Percentiles rank a stretch among this genome's conserved stretches.
Conservation (phyloP, 2,797 vertebrate genomes). For the Pipistrellus pipistrellus region DNA sequence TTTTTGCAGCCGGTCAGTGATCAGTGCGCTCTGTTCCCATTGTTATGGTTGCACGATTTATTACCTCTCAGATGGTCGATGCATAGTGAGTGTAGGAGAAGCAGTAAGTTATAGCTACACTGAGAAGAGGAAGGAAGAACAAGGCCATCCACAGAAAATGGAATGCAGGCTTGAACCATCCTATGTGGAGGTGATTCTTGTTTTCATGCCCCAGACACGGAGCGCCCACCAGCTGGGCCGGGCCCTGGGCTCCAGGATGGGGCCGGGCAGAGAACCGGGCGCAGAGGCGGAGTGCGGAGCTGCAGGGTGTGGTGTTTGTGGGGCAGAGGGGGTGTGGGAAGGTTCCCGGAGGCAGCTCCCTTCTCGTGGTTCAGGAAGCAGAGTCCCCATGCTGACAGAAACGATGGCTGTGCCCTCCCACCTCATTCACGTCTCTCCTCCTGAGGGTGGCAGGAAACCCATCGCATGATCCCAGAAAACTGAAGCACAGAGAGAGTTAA, state of each 20-base stretch:
- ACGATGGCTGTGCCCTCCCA: background rate
- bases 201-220: background rate
- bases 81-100: background rate
- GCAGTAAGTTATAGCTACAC: background rate
- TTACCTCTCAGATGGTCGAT: background rate
- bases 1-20: rapidly evolving
- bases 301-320: rapidly evolving
- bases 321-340: background rate
- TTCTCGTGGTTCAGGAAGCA: background rate
- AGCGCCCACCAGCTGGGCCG: background rate
- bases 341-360: background rate
- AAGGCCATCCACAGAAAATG: background rate
- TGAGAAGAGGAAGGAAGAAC: background rate
- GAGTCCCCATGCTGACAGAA: background rate
- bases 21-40: background rate
- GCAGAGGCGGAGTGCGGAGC: background rate
- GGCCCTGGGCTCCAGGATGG: background rate
- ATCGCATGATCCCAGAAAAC: background rate
- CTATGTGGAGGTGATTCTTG: background rate
- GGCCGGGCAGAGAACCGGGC: background rate
- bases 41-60: background rate
- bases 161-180: background rate
- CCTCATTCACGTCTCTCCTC: background rate
- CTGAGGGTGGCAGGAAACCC: background rate
- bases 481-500: background rate